phyloP scores from a whole-genome alignment of 2,113 vertebrate species.

The Agelaius phoeniceus region DNA sequence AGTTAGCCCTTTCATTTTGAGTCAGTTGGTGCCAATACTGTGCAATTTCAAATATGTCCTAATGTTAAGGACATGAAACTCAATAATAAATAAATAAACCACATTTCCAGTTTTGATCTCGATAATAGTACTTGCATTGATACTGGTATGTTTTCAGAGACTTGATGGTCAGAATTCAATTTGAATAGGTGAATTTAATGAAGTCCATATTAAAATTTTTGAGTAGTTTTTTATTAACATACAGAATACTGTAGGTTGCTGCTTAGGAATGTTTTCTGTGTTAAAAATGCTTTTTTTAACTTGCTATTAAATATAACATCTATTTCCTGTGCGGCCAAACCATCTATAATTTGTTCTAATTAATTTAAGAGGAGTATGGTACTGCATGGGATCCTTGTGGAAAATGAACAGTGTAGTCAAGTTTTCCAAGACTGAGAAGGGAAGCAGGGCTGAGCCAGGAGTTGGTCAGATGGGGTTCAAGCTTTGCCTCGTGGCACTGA shows the following conservation, averaged over 20 bases:
- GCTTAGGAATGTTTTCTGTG: not conserved
- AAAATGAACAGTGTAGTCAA: not conserved
- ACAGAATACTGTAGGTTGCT: not conserved
- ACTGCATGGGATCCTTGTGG: not conserved
- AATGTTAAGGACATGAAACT: not conserved
- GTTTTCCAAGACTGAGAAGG: not conserved
- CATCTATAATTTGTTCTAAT: not conserved
- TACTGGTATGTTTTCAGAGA: not conserved
- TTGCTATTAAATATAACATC: not conserved
- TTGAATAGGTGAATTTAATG: not conserved
- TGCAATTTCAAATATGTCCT: not conserved
- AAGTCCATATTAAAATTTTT: not conserved
- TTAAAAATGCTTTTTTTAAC: not conserved
- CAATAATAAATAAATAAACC: not conserved
- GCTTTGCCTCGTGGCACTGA: fast-evolving
- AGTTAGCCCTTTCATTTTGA: not conserved
- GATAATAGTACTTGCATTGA: not conserved
- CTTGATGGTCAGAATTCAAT: not conserved
- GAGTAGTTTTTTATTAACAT: not conserved
- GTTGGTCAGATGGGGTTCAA: not conserved
- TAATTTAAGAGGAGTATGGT: not conserved
- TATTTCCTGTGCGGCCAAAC: not conserved
- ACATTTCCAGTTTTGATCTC: not conserved
- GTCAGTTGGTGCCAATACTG: not conserved
- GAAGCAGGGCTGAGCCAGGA: not conserved